Evolutionary conservation across 2,888 invertebrate species (phyloP), one percentile per base, ranked within the genome.

Genomic region (Chrysodeixis includens): DNA sequence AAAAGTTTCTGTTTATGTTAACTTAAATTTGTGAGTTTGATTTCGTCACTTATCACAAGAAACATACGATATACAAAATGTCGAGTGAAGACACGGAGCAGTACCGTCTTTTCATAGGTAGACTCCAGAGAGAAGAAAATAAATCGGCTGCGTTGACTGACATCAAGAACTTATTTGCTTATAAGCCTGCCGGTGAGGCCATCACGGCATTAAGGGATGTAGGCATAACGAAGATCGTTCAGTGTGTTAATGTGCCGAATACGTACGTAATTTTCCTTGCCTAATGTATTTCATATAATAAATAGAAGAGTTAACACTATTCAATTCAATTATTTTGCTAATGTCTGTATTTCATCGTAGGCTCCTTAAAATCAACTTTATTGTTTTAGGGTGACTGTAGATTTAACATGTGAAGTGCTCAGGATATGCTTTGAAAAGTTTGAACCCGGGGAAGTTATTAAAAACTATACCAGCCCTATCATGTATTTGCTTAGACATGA

Each of bases 401-500:
- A 85, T 56, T 64, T 83, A 53, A 83, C 85, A 7, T 87, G 87
- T 58, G 86, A 86, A 56, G 83, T 85, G 26, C 67, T 88, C 32
- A 81, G 77, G 67, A 61, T 79, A 32, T 84, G 81, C 66, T 95
- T 98, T 87, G 94, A 96, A 10, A 96, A 96, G 78, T 92, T 97
- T 76, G 93, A 94, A 63, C 89, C 96, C 55, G 96, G 95, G n/a
- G 96, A 96, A 75, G 93, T 96, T 32, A 91, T 97, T 2, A 95
- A 92, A 78, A 94, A 95, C 62, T 96, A 97, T 83, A 96, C 96
- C 20, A 90, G 93, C 30, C 90, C 96, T 58, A 86, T 97, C 30
- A 96, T 96, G 90, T 95, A 96, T 75, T 95, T 97, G 49, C 90
- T 98, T 46, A 91, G 94, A 0, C 97, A 97, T 88, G 95, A 96